Percentiles rank a stretch among this genome's conserved stretches.
These are phyloP conservation scores for Cyrtodaria siliqua DNA, from an alignment of 2,888 invertebrate species.

Conservation along the genomic window DNA sequence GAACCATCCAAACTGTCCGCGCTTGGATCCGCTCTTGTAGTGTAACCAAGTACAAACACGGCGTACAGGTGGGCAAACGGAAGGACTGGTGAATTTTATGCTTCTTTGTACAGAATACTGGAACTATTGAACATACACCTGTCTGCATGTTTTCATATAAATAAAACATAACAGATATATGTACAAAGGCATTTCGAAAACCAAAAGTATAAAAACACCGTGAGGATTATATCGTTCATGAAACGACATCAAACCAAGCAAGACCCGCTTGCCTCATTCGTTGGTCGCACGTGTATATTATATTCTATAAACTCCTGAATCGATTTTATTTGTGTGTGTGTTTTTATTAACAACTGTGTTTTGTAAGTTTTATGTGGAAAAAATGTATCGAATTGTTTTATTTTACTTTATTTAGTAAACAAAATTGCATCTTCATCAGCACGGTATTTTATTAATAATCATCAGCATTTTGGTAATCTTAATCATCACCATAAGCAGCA, in stretches of 20 bases:
- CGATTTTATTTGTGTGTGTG: background rate
- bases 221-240: slow-evolving; percentile 26
- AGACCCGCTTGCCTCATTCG: no score
- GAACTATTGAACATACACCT: slow-evolving; percentile 19
- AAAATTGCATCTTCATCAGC: background rate
- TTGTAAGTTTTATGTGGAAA: no score
- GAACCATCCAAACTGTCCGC: no score
- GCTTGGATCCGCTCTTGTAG: no score
- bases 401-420: no score
- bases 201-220: background rate
- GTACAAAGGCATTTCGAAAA: background rate
- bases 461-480: no score
- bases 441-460: no score
- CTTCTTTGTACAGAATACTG: slow-evolving; percentile 26
- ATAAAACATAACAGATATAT: background rate
- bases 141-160: slow-evolving; percentile 5
- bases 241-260: slow-evolving; percentile 9
- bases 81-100: slow-evolving; percentile 10
- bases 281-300: no score
- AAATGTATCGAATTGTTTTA: no score
- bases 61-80: slow-evolving; percentile 5
- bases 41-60: no score
- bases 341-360: no score
- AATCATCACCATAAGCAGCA: no score
- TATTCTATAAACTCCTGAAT: background rate